Conservation (phyloP, 2,113 vertebrate genomes). For the Lampris megalopsis region DNA sequence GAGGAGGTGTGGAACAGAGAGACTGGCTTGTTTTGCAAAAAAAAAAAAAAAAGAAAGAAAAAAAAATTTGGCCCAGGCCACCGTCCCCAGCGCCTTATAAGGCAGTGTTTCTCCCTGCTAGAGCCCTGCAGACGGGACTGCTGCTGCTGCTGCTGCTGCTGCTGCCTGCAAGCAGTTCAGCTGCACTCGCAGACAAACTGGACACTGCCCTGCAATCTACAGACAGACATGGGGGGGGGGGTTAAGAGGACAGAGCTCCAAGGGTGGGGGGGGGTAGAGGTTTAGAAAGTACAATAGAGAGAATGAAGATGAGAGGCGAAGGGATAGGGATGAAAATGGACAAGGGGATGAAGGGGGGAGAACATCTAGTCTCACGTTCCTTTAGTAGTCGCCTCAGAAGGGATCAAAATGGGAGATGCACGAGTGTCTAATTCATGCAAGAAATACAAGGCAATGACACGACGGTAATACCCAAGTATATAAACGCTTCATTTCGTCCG, state of each 20-base stretch:
- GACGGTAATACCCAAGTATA: too few relatives aligned
- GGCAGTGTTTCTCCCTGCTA: constrained; percentile 83
- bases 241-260: constrained; percentile 7
- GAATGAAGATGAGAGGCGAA: constrained; percentile 16
- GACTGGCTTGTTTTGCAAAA: constrained; percentile 76
- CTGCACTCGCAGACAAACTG: constrained; percentile 55
- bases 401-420: too few relatives aligned
- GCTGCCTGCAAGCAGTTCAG: constrained; percentile 63
- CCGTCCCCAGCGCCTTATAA: constrained; percentile 84
- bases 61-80: constrained; percentile 72
- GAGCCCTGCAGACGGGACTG: constrained; percentile 59
- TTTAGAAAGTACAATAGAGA: constrained; percentile 13
- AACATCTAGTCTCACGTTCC: not conserved
- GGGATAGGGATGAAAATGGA: not conserved
- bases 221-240: constrained; percentile 36
- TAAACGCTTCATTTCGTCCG: too few relatives aligned
- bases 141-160: constrained; percentile 45
- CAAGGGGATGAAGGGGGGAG: constrained; percentile 8
- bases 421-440: too few relatives aligned
- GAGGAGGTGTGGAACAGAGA: constrained; percentile 68
- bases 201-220: constrained; percentile 44
- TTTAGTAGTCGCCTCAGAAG: too few relatives aligned
- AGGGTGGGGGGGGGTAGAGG: not conserved
- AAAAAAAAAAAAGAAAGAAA: constrained; percentile 21
- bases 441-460: too few relatives aligned